phyloP scores from a whole-genome alignment of 2,888 invertebrate genomes.

The Hypomecis atomaria region DNA sequence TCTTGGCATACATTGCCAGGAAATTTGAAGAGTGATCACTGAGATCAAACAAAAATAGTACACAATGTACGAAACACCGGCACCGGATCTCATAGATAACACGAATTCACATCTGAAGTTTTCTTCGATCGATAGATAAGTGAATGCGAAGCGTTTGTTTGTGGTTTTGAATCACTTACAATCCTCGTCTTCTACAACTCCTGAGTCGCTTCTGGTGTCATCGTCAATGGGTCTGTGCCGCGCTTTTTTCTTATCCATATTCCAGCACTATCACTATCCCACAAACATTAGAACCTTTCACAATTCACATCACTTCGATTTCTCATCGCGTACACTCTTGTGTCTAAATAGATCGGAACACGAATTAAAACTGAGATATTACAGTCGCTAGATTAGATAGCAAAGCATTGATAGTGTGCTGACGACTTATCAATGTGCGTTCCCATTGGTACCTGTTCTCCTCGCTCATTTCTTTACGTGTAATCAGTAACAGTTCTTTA shows the following conservation, averaged over 20 bases:
- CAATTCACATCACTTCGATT: conserved; percentile 44
- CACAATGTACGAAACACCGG: background rate
- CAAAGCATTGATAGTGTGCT: conserved; percentile 61
- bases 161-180: conserved; percentile 58
- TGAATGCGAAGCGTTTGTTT: conserved; percentile 11
- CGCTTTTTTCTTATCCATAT: conserved; percentile 67
- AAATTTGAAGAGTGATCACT: conserved; percentile 11
- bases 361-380: conserved; percentile 77
- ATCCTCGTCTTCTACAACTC: conserved; percentile 55
- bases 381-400: conserved; percentile 75
- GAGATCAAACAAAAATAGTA: conserved; percentile 25
- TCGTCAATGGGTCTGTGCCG: conserved; percentile 75
- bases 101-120: conserved; percentile 16
- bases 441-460: conserved; percentile 56
- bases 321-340: conserved; percentile 48
- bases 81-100: conserved; percentile 23
- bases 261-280: conserved; percentile 38
- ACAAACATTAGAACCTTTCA: conserved; percentile 38
- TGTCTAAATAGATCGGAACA: conserved; percentile 62
- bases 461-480: conserved; percentile 49
- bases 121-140: conserved; percentile 13
- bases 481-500: conserved; percentile 39
- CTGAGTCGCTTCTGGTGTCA: conserved; percentile 76
- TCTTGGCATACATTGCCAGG: conserved; percentile 15
- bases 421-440: conserved; percentile 67